phyloP scores from a whole-genome alignment of 2,888 invertebrate species.

The Drosophila buzzatii region DNA sequence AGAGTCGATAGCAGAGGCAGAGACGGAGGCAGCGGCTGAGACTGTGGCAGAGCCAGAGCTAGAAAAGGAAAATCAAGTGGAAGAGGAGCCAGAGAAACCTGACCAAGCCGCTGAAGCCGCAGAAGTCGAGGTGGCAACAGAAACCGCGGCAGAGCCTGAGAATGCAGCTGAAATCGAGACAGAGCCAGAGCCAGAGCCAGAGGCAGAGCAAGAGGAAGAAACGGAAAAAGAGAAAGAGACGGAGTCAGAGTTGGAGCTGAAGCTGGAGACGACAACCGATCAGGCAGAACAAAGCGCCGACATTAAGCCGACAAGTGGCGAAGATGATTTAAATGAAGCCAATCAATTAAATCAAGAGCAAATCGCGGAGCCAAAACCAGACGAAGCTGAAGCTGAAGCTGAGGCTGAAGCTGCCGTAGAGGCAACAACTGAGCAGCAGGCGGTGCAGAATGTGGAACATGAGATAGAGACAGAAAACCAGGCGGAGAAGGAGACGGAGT shows the following conservation, averaged over 20 bases:
- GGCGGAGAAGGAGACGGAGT: slow-evolving; percentile 10
- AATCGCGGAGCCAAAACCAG: slow-evolving; percentile 27
- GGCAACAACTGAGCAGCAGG: slow-evolving; percentile 31
- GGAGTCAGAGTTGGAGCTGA: slow-evolving; percentile 16
- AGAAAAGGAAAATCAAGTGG: slow-evolving; percentile 28
- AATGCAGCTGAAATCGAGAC: slow-evolving; percentile 25
- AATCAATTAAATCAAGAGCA: slow-evolving; percentile 72
- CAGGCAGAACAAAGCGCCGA: slow-evolving; percentile 73
- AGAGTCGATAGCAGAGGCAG: neutral
- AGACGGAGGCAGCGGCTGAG: slow-evolving; percentile 7
- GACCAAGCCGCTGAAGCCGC: slow-evolving; percentile 35
- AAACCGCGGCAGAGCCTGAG: slow-evolving; percentile 14
- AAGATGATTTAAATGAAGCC: slow-evolving; percentile 78
- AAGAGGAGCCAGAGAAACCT: slow-evolving; percentile 33
- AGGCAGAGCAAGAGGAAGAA: slow-evolving; percentile 10
- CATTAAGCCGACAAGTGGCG: slow-evolving; percentile 75
- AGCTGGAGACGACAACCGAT: slow-evolving; percentile 41
- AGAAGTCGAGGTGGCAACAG: slow-evolving; percentile 49
- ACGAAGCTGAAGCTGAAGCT: slow-evolving; percentile 21
- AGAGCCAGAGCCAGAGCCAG: slow-evolving; percentile 8
- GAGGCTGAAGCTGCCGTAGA: slow-evolving; percentile 13
- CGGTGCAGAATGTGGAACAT: slow-evolving; percentile 29
- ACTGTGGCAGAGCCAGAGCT: slow-evolving; percentile 11
- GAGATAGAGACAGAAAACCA: slow-evolving; percentile 20
- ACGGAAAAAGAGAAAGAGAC: slow-evolving; percentile 16